Evolutionary conservation across 2,797 vertebrate species (phyloP).

Genomic region (Falco biarmicus): DNA sequence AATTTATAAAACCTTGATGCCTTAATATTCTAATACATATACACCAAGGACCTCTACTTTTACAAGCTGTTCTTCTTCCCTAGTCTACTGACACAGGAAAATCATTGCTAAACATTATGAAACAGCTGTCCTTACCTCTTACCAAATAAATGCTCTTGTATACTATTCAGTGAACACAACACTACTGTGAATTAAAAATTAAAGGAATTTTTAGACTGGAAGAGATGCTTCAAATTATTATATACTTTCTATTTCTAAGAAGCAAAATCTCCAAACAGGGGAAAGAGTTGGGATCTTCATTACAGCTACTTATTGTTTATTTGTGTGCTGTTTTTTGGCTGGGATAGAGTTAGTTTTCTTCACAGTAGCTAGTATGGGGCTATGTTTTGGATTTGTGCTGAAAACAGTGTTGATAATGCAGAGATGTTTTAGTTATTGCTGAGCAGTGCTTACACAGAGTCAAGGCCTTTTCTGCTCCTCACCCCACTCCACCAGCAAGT

Average conservation of each 20-base stretch:
- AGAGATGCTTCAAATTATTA: background rate
- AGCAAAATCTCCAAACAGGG: background rate
- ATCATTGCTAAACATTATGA: background rate
- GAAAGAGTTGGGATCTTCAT: background rate
- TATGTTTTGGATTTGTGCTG: no score
- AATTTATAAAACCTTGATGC: background rate
- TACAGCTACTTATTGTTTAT: background rate
- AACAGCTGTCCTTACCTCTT: background rate
- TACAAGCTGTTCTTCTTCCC: background rate
- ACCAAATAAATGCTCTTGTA: background rate
- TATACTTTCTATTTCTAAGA: background rate
- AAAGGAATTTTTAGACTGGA: background rate
- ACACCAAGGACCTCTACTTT: background rate
- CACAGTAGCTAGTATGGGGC: no score
- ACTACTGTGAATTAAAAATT: background rate
- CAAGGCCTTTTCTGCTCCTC: no score
- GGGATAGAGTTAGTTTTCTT: no score
- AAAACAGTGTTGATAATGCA: no score
- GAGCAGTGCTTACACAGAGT: no score
- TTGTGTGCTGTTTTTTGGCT: background rate
- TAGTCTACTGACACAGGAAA: background rate
- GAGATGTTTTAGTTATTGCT: no score
- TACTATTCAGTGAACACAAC: background rate
- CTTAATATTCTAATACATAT: background rate
- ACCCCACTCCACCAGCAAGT: no score